Percentiles rank a stretch among this genome's conserved stretches.
These are phyloP conservation scores for Tholera decimalis DNA, from an alignment of 2,888 invertebrate genomes.

Conservation along the genomic window DNA sequence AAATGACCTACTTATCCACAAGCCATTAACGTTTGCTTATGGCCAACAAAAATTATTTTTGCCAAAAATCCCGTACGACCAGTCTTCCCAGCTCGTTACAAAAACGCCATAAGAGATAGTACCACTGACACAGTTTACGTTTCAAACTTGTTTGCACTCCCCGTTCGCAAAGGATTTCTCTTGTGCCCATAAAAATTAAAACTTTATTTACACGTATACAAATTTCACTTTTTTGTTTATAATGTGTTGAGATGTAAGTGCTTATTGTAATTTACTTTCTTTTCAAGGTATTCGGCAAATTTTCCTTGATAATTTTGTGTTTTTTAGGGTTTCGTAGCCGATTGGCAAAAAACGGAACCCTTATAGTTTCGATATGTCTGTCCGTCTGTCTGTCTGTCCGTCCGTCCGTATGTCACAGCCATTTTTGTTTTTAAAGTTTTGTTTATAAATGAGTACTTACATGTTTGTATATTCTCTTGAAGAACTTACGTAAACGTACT, in stretches of 20 bases:
- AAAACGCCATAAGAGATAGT: conserved; percentile 11
- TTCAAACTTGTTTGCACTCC: conserved; percentile 39
- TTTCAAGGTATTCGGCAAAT: neutral
- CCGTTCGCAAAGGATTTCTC: conserved; percentile 41
- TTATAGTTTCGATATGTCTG: no score
- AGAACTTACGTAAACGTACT: no score
- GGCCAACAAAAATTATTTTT: conserved; percentile 9
- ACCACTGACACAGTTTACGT: conserved; percentile 28
- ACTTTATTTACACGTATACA: conserved; percentile 19
- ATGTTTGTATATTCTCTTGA: no score
- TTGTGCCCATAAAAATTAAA: conserved; percentile 37
- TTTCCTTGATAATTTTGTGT: no score
- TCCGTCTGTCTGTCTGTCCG: no score
- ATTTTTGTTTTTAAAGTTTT: no score
- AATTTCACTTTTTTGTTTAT: conserved; percentile 43
- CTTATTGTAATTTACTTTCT: conserved; percentile 15
- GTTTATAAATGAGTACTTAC: no score
- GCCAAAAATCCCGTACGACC: conserved; percentile 9
- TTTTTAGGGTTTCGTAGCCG: no score
- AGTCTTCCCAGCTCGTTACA: neutral
- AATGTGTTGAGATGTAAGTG: conserved; percentile 31
- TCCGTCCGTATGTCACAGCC: neutral
- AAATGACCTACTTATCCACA: neutral
- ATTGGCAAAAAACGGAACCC: no score
- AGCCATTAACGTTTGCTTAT: neutral